Evolutionary conservation across 2,888 invertebrate genomes (phyloP).

Genomic region (Orthonychiurus folsomi): DNA sequence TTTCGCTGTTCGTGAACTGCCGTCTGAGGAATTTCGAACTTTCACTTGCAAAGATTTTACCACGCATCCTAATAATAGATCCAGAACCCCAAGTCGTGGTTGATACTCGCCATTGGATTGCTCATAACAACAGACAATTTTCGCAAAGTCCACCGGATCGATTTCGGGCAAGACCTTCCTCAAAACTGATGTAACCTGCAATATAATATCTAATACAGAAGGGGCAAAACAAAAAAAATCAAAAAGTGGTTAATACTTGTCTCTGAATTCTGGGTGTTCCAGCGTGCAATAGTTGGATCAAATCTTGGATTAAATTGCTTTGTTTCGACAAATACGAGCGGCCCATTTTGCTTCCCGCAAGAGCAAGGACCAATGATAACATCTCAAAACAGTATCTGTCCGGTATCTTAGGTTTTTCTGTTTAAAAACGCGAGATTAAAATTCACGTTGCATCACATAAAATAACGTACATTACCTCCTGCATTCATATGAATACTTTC

Average conservation of each 20-base stretch:
- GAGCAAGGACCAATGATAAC: slow-evolving; percentile 85
- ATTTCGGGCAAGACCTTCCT: slow-evolving; percentile 83
- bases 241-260: slow-evolving; percentile 54
- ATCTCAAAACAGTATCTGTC: slow-evolving; percentile 98
- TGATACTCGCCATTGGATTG: not conserved
- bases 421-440: slow-evolving; percentile 3
- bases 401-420: slow-evolving; percentile 44
- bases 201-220: too few relatives aligned
- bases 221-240: slow-evolving; percentile 1
- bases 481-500: too few relatives aligned
- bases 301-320: slow-evolving; percentile 69
- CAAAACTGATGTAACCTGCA: slow-evolving; percentile 69
- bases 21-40: slow-evolving; percentile 47
- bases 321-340: slow-evolving; percentile 83
- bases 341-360: slow-evolving; percentile 87
- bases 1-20: slow-evolving; percentile 35
- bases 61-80: slow-evolving; percentile 80
- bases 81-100: slow-evolving; percentile 60
- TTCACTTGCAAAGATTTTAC: slow-evolving; percentile 85
- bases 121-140: slow-evolving; percentile 50
- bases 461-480: too few relatives aligned
- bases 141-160: slow-evolving; percentile 70
- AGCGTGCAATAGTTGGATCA: slow-evolving; percentile 78
- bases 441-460: too few relatives aligned
- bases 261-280: slow-evolving; percentile 90